Evolutionary conservation across 2,888 invertebrate species (phyloP).

Genomic region (Dryobotodes eremita): DNA sequence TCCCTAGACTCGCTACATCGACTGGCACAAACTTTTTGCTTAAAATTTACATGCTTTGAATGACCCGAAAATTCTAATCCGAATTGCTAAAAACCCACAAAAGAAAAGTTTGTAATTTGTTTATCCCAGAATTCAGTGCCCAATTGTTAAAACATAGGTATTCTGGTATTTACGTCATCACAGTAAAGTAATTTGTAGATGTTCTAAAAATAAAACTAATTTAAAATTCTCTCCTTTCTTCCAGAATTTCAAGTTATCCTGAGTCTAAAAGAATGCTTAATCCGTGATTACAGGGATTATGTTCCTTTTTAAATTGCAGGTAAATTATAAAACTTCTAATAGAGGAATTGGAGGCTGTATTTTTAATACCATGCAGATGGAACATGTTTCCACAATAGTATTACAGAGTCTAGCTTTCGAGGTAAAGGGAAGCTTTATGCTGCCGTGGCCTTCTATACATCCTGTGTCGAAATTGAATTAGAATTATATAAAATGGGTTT

Average conservation of each 20-base stretch:
- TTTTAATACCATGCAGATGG: slow-evolving; percentile 4
- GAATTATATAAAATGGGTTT: neutral
- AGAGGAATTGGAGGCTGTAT: slow-evolving; percentile 10
- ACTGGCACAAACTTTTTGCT: neutral
- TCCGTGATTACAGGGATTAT: slow-evolving; percentile 57
- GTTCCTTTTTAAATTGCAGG: slow-evolving; percentile 36
- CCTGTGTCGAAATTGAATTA: slow-evolving; percentile 8
- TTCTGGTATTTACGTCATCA: neutral
- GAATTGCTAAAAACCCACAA: neutral
- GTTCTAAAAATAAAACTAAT: slow-evolving; percentile 30
- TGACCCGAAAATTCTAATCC: slow-evolving; percentile 8
- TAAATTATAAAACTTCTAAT: slow-evolving; percentile 39
- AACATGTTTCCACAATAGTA: slow-evolving; percentile 2
- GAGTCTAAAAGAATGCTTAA: slow-evolving; percentile 45
- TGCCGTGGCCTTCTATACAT: slow-evolving; percentile 21
- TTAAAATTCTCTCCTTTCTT: slow-evolving; percentile 41
- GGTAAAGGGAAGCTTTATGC: slow-evolving; percentile 1
- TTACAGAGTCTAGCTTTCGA: slow-evolving; percentile 14
- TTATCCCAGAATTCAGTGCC: neutral
- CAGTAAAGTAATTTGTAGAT: slow-evolving; percentile 10
- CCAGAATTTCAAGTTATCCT: slow-evolving; percentile 26
- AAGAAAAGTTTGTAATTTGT: slow-evolving; percentile 26
- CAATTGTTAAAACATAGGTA: neutral
- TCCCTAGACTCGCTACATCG: neutral
- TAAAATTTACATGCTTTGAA: slow-evolving; percentile 4